Evolutionary conservation across 1,140 invertebrate species (phyloP).

Genomic region (Dufourea novaeangliae): DNA sequence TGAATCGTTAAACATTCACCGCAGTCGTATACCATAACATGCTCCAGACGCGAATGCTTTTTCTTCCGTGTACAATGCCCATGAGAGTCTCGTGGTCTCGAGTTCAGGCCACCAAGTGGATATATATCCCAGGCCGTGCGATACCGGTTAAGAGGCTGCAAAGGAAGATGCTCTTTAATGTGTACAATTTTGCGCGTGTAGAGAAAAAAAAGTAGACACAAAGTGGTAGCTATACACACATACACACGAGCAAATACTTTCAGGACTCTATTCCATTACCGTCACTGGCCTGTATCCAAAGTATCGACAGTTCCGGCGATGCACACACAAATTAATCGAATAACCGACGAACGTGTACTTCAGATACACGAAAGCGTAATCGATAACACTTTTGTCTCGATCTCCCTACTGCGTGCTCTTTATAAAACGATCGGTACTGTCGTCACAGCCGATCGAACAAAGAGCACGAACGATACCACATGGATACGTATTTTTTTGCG

Average conservation of each 20-base stretch:
- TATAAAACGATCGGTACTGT: constrained; percentile 31
- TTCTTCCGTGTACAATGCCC: constrained; percentile 44
- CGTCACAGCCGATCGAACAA: constrained; percentile 43
- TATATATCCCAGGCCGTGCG: constrained; percentile 14
- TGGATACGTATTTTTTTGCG: constrained; percentile 27
- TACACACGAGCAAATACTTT: not conserved
- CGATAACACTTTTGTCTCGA: constrained; percentile 42
- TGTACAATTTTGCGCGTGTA: too few species aligned
- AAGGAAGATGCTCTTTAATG: constrained; percentile 15
- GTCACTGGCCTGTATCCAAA: not conserved
- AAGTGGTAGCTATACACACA: too few species aligned
- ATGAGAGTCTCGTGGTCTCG: constrained; percentile 38
- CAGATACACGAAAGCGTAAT: constrained; percentile 6
- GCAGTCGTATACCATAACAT: constrained; percentile 54
- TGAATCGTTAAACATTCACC: constrained; percentile 60
- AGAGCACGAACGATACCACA: constrained; percentile 8
- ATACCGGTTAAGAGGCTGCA: constrained; percentile 22
- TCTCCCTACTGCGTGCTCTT: constrained; percentile 27
- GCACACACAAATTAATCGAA: constrained; percentile 19
- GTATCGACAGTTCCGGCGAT: constrained; percentile 7
- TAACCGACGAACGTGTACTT: not conserved
- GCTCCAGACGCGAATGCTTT: constrained; percentile 42
- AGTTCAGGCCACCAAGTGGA: constrained; percentile 18
- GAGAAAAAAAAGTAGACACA: too few species aligned
- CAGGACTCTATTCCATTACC: not conserved